A percentile compares a stretch with the other conserved stretches of the same genome.
phyloP scores from a whole-genome alignment of 2,888 invertebrate species.

The Invenusta paracnida region DNA sequence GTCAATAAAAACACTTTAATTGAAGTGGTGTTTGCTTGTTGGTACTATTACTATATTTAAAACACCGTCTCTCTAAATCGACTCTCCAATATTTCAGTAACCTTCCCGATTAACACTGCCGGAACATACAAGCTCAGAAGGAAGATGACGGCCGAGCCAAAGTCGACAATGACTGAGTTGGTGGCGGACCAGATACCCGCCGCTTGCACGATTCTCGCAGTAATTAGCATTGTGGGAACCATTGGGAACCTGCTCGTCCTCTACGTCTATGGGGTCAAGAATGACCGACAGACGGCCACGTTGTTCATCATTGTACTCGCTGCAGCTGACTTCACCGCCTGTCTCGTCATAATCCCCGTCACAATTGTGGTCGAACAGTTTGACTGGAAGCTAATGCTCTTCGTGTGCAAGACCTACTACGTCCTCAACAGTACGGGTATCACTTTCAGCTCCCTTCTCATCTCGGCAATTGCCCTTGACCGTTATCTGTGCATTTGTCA shows the following conservation, averaged over 20 bases:
- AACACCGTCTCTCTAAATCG: no score
- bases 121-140: no score
- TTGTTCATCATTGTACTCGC: slow-evolving; percentile 45
- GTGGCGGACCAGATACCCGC: slow-evolving; percentile 27
- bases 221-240: slow-evolving; percentile 39
- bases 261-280: slow-evolving; percentile 44
- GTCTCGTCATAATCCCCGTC: slow-evolving; percentile 44
- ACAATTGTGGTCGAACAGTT: slow-evolving; percentile 44
- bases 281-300: slow-evolving; percentile 44
- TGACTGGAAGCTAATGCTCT: slow-evolving; percentile 36
- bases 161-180: not conserved
- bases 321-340: slow-evolving; percentile 44
- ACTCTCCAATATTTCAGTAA: no score
- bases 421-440: slow-evolving; percentile 54
- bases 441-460: slow-evolving; percentile 54
- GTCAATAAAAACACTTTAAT: no score
- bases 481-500: slow-evolving; percentile 55
- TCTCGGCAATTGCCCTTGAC: slow-evolving; percentile 56
- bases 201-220: not conserved
- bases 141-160: not conserved
- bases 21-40: no score
- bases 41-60: no score
- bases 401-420: slow-evolving; percentile 49
- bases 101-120: no score
- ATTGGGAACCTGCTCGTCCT: slow-evolving; percentile 45